These are phyloP conservation scores for Anabas testudineus DNA, from an alignment of 2,797 vertebrate species.

Conservation along the genomic window DNA sequence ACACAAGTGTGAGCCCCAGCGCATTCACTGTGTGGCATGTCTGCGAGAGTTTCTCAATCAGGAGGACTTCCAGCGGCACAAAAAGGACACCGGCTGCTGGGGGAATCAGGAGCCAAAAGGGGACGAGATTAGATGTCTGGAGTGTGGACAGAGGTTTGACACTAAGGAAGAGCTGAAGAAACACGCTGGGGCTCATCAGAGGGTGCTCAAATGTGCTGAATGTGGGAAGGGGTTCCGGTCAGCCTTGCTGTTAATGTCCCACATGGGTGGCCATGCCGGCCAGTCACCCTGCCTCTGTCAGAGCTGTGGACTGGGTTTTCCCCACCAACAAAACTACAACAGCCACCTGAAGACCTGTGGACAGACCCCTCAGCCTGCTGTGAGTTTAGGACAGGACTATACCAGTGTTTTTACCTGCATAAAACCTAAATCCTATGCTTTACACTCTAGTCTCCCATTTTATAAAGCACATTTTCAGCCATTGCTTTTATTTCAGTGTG, in stretches of 20 bases:
- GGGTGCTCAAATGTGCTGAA: slow-evolving; percentile 83
- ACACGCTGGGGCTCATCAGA: slow-evolving; percentile 85
- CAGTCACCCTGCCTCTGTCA: slow-evolving; percentile 85
- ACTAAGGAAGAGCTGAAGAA: slow-evolving; percentile 81
- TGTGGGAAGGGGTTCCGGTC: slow-evolving; percentile 87
- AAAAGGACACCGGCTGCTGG: slow-evolving; percentile 87
- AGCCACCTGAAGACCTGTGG: slow-evolving; percentile 85
- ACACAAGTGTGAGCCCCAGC: slow-evolving; percentile 83
- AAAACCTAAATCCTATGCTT: neutral
- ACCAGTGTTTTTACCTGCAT: neutral
- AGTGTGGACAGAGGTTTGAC: slow-evolving; percentile 82
- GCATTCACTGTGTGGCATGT: slow-evolving; percentile 84
- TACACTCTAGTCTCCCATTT: neutral
- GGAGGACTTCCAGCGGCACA: slow-evolving; percentile 84
- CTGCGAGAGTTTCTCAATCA: slow-evolving; percentile 80
- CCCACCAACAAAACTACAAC: slow-evolving; percentile 85
- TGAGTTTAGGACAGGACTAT: slow-evolving; percentile 50
- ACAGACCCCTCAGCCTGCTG: slow-evolving; percentile 51
- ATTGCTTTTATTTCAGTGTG: neutral
- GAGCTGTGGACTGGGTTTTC: slow-evolving; percentile 85
- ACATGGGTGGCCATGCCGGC: slow-evolving; percentile 85
- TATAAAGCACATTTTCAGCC: neutral
- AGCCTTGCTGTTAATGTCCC: slow-evolving; percentile 85
- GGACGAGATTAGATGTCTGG: slow-evolving; percentile 82
- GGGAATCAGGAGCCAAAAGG: slow-evolving; percentile 77